Base-by-base conservation (phyloP, 2,113 vertebrate genomes). In the Ophiodon elongatus region DNA sequence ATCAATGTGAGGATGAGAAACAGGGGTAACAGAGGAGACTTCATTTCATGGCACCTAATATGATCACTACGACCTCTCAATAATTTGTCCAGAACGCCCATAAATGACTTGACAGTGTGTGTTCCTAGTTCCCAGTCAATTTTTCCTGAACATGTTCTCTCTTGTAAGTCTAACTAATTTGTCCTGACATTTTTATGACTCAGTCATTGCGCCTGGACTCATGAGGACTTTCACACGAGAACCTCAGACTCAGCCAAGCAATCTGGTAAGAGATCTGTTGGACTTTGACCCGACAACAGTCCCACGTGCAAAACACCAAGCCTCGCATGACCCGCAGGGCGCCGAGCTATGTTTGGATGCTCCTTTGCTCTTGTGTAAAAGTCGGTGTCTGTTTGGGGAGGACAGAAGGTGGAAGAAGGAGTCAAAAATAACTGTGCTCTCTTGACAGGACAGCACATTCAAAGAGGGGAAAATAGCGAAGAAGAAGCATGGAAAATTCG, bases 261-360 rank as follows among this genome's bases (percentile, higher is more conserved):
- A 57, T 79, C 45, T 75, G 73, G 54, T 45, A 84, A 60, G 8
- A 73, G 37, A 80, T 59, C 66, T 59, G 60, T 50, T 75, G 73
- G 73, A 78, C 77, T 79, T 64, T 67, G 27, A 78, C 73, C 37
- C 11, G 17, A 82, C 39, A 79, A 73, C 77, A 79, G 47, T 35
- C 35, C 29, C 62, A 50, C 39, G n/a, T 73, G 59, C 23, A 62
- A 77, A 59, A 79, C 67, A 50, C 63, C 27, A 14, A 17, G 41
- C 50, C 79, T 43, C n/a, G 57, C 35, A 7, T 29, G 27, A 23
- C 59, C 25, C 7, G 4, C 47, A 50, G 54, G 41, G 14, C 14
- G 41, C 41, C 41, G 41, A 14, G 56, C 72, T 62, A 41, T 8
- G 41, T 54, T 73, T 77, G 62, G 74, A 56, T 76, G 47, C 13